Evolutionary conservation across 2,888 invertebrate species (phyloP), one percentile per base, ranked within the genome.

Genomic region (Tineola bisselliella): DNA sequence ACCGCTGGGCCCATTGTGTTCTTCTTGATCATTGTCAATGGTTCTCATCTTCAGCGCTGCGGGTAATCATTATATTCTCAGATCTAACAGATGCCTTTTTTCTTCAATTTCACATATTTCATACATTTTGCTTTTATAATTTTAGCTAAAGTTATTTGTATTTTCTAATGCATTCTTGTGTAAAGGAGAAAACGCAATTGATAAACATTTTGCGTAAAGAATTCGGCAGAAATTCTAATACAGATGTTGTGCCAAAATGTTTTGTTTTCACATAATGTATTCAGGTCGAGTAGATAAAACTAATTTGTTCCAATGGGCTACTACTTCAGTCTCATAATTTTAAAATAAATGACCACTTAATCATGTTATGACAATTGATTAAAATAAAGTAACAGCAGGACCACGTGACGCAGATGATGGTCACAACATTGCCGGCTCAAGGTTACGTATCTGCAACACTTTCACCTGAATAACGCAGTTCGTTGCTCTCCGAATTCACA

Each of bases 401-500:
- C 2, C 17, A 48, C 17, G 48, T 48, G 48, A 48, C 48, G 48
- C 3, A 10, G 48, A 30, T 31, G 1, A 15, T 8, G 43, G n/a
- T 43, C 38, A 25, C 58, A 56, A 56, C 19, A n/a, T 33, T 4
- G 33, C 44, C 13, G 74, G 76, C 84, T 83, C 87, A 87, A 87
- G 87, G 87, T 87, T 87, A 84, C 82, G 74, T 13, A 75, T 78
- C 78, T 75, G 67, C 68, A 84, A 79, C 80, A 86, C 86, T 86
- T 86, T 86, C 86, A 72, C 86, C 74, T 72, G 66, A 66, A 64
- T 63, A 68, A 33, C 68, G 70, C 73, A 84, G 87, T 84, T 86
- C 87, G 77, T 81, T 84, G 84, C 87, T 80, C 87, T 81, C 79
- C 84, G 69, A 84, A 86, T 75, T 84, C 78, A 76, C 76, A 74